These are phyloP conservation scores for Antitype chi DNA, from an alignment of 2,888 invertebrate species.

Conservation along the genomic window DNA sequence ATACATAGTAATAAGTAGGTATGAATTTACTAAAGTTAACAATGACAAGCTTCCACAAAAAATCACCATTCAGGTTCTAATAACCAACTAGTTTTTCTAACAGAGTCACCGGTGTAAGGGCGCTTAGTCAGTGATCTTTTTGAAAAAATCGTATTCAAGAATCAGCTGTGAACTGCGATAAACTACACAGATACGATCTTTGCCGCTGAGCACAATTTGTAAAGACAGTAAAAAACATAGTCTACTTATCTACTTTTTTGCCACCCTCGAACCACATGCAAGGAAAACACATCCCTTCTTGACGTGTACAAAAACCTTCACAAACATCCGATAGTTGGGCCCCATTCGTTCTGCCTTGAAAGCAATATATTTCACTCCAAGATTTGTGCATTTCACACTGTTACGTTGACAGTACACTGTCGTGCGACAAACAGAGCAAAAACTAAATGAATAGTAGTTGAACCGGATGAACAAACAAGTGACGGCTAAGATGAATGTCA, in stretches of 20 bases:
- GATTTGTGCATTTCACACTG: constrained; percentile 67
- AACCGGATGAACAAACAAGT: constrained; percentile 55
- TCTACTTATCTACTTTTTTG: not conserved
- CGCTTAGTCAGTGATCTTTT: too few species aligned
- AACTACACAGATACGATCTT: constrained; percentile 18
- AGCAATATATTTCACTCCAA: constrained; percentile 63
- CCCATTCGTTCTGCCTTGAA: constrained; percentile 53
- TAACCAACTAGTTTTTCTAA: not conserved
- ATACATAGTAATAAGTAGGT: too few species aligned
- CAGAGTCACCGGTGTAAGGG: not conserved
- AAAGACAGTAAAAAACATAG: constrained; percentile 17
- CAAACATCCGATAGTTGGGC: constrained; percentile 47
- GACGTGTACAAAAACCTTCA: constrained; percentile 46
- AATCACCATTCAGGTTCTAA: not conserved
- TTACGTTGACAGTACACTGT: constrained; percentile 55
- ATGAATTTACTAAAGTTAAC: not conserved
- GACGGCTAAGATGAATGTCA: constrained; percentile 54
- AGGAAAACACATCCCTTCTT: constrained; percentile 24
- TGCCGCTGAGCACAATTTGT: not conserved
- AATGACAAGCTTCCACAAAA: too few species aligned
- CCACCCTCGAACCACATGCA: not conserved
- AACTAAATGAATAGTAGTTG: constrained; percentile 65
- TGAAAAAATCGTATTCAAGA: not conserved
- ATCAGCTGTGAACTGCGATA: constrained; percentile 9
- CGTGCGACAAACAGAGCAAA: constrained; percentile 58